phyloP scores from a whole-genome alignment of 2,888 invertebrate genomes.

The Falcaria lacertinaria region DNA sequence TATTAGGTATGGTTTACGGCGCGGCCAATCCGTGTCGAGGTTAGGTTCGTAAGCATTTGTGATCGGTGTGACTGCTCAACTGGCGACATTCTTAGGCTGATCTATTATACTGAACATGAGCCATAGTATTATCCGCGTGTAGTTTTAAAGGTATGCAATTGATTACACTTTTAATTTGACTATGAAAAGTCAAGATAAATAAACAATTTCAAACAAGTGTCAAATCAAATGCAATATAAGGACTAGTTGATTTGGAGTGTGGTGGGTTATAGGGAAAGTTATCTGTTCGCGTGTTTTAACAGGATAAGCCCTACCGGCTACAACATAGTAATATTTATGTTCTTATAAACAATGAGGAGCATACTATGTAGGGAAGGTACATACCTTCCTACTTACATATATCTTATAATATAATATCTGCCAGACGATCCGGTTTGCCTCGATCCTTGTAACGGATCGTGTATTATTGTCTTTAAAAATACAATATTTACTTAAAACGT shows the following conservation, averaged over 20 bases:
- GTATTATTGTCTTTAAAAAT: conserved; percentile 48
- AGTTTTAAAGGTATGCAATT: too few species aligned
- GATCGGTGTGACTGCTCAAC: conserved; percentile 43
- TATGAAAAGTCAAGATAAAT: too few species aligned
- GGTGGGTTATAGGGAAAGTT: too few species aligned
- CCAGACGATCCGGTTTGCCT: conserved; percentile 48
- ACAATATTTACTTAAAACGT: conserved; percentile 19
- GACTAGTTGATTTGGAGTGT: too few species aligned
- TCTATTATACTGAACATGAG: background rate
- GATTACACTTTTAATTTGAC: too few species aligned
- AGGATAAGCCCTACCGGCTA: too few species aligned
- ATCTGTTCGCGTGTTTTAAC: too few species aligned
- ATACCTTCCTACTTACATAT: conserved; percentile 5
- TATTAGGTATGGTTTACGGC: conserved; percentile 60
- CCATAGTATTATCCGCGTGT: background rate
- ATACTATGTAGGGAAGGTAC: conserved; percentile 13
- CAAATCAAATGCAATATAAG: too few species aligned
- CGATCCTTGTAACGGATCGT: conserved; percentile 47
- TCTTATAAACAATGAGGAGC: conserved; percentile 30
- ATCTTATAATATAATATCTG: conserved; percentile 22
- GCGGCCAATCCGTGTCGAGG: conserved; percentile 72
- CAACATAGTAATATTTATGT: conserved; percentile 18
- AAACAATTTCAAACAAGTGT: too few species aligned
- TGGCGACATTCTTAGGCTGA: conserved; percentile 26
- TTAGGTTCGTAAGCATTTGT: conserved; percentile 54